Evolutionary conservation across 2,888 invertebrate genomes (phyloP).

Genomic region (Metellina segmentata): DNA sequence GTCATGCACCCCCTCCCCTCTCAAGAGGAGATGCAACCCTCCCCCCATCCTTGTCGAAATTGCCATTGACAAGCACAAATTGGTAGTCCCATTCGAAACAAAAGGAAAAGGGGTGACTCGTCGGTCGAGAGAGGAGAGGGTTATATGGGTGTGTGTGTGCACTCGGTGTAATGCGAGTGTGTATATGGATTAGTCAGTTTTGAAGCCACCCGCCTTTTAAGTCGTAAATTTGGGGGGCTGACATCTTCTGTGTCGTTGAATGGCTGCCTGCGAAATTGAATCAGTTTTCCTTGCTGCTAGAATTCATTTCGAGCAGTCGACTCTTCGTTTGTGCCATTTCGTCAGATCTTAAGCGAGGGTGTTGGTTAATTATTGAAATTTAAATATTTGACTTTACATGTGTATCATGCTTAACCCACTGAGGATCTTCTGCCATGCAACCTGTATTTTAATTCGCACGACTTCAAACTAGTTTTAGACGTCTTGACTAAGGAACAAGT

Average conservation of each 20-base stretch:
- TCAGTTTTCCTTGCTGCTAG: not conserved
- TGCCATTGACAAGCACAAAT: constrained; percentile 56
- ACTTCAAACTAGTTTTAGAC: no score
- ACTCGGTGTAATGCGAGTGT: not conserved
- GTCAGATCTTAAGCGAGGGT: no score
- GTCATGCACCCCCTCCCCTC: constrained; percentile 40
- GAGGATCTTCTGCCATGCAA: no score
- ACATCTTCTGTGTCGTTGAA: not conserved
- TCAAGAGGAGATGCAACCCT: constrained; percentile 1
- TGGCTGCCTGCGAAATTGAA: not conserved
- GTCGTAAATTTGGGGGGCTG: constrained; percentile 3
- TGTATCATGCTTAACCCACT: no score
- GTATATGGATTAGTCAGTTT: constrained; percentile 3
- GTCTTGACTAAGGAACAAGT: no score
- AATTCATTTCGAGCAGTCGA: not conserved
- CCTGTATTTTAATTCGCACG: no score
- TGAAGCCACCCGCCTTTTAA: constrained; percentile 2
- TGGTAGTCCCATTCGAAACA: not conserved
- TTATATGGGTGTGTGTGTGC: not conserved
- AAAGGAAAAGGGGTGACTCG: constrained; percentile 32
- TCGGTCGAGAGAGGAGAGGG: constrained; percentile 5
- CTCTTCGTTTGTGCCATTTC: no score
- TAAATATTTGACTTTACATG: no score
- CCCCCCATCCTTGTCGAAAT: constrained; percentile 41
- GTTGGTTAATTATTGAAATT: no score